Conservation (phyloP, 2,113 vertebrate genomes). For the Engraulis encrasicolus region DNA sequence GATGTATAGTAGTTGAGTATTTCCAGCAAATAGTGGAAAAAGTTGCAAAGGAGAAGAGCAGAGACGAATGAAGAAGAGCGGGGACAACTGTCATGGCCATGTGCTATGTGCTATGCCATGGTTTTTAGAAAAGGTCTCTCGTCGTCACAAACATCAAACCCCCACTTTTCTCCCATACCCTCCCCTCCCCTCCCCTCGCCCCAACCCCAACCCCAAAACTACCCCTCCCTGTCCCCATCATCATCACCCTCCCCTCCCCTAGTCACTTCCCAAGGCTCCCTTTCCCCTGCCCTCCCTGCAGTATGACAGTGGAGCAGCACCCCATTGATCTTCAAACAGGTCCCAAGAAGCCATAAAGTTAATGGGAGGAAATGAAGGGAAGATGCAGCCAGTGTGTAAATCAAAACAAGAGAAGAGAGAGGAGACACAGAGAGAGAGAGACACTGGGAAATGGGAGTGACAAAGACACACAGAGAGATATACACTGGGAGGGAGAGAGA, state of each 20-base stretch:
- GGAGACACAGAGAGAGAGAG: neutral
- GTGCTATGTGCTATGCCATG: conserved; percentile 36
- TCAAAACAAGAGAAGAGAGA: conserved; percentile 44
- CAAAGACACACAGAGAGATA: neutral
- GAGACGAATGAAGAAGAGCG: neutral
- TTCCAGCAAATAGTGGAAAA: too few species aligned
- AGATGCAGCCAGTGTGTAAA: conserved; percentile 61
- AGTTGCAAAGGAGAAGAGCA: too few species aligned
- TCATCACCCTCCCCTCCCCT: conserved; percentile 33
- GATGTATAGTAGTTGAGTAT: too few species aligned
- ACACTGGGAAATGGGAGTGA: neutral
- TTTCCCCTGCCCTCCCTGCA: conserved; percentile 43
- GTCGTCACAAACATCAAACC: too few species aligned
- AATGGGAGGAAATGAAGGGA: conserved; percentile 63
- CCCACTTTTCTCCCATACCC: too few species aligned
- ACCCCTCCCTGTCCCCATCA: neutral
- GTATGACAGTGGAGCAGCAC: conserved; percentile 43
- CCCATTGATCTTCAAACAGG: conserved; percentile 63
- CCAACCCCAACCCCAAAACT: too few species aligned
- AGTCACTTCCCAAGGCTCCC: too few species aligned
- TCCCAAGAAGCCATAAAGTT: conserved; percentile 55
- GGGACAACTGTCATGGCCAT: conserved; percentile 10
- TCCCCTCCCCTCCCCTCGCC: neutral
- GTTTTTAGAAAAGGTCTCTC: neutral
- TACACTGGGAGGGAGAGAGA: neutral